Percentiles rank a stretch among this genome's conserved stretches.
These are phyloP conservation scores for Neomonachus schauinslandi DNA, from an alignment of 2,113 vertebrate genomes.

Conservation along the genomic window DNA sequence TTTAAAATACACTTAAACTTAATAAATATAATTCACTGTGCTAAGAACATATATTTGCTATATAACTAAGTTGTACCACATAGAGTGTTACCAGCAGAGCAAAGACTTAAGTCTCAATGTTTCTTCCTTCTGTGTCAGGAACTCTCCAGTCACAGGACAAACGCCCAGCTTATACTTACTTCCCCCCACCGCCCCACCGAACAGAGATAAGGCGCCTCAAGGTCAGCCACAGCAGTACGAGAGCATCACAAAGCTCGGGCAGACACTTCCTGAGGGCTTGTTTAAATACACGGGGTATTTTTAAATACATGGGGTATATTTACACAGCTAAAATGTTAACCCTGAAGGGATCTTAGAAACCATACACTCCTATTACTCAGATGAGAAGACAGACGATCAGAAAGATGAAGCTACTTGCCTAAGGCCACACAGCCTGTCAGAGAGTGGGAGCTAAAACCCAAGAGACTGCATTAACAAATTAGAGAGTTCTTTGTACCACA, in stretches of 20 bases:
- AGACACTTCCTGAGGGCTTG: neutral
- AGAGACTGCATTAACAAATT: neutral
- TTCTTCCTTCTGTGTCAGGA: neutral
- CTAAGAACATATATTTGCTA: neutral
- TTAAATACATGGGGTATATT: neutral
- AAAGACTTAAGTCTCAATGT: constrained; percentile 28
- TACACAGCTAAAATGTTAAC: neutral
- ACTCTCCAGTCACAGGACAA: neutral
- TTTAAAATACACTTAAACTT: neutral
- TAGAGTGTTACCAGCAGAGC: neutral
- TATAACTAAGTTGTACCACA: neutral
- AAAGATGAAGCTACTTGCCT: neutral
- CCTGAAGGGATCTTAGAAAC: neutral
- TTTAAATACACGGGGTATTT: neutral
- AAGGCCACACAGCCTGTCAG: neutral
- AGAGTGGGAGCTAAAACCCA: neutral
- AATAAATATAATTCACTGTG: neutral
- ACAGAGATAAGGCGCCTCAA: neutral
- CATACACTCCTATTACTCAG: neutral
- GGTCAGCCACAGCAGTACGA: neutral
- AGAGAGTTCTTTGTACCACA: neutral
- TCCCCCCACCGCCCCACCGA: neutral
- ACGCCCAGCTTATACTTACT: neutral
- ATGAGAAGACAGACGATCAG: neutral
- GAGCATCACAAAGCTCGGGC: neutral